Evolutionary conservation across 1,140 invertebrate genomes (phyloP), one percentile per base, ranked within the genome.

Genomic region (Temnothorax longispinosus): DNA sequence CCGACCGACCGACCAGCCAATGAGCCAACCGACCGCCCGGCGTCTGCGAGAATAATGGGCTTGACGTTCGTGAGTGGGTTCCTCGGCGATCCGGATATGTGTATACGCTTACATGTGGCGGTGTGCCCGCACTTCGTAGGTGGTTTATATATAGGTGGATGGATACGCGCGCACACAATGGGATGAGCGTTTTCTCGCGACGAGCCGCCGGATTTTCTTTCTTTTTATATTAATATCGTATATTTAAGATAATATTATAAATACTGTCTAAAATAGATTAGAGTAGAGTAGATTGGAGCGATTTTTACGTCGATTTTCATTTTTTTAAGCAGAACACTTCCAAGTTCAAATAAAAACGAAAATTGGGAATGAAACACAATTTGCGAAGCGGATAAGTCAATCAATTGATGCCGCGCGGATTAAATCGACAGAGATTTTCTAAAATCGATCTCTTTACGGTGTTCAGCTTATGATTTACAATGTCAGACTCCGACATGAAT

Each of bases 1-100:
- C 50, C 80, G 21, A 69, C 50, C 80, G 21, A 69, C 65, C 65
- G n/a, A 69, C n/a, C 65, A 3, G 50, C 38, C 65, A 15, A 50
- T 21, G 41, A 15, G 13, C 11, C 65, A 50, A 69, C 41, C 76
- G 77, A 84, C 89, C 88, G 87, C 75, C 76, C 81, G 56, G 77
- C 87, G 89, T 91, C 89, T 88, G 81, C 62, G 89, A 88, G 85
- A 90, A 90, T 91, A 89, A 87, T 89, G 74, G 77, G 80, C 80
- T 81, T 84, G 52, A 89, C 78, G 71, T 75, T 65, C 18, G 54
- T 47, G 74, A 86, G 89, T 90, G 87, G 85, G 72, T 90, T 76
- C 87, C 78, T 65, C 54, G 85, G 54, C 80, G 82, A 86, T 81
- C 58, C 88, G 71, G 85, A 82, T 86, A 71, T 58, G 76, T 74